Percentiles rank a stretch among this genome's conserved stretches.
These are phyloP conservation scores for Agapornis roseicollis DNA, from an alignment of 2,113 vertebrate species.

Conservation along the genomic window DNA sequence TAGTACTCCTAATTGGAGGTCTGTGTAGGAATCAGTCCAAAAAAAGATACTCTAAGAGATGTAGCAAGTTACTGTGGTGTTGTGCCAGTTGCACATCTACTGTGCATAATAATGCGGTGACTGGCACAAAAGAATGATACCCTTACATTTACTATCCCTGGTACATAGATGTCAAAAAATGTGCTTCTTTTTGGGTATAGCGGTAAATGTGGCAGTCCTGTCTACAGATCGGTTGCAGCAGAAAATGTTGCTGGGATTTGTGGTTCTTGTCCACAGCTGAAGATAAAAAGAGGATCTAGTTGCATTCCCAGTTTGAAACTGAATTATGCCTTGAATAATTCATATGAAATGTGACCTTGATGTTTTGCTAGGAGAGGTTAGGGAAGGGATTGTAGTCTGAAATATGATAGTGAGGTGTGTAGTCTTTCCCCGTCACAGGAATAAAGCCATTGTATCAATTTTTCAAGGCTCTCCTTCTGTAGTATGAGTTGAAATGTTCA, in stretches of 20 bases:
- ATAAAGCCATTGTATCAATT: background rate
- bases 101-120: background rate
- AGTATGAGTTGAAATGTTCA: background rate
- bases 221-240: background rate
- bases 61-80: background rate
- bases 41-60: background rate
- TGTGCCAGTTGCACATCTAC: background rate
- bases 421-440: constrained; percentile 4
- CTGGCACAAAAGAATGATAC: background rate
- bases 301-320: constrained; percentile 1
- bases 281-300: background rate
- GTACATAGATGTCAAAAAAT: background rate
- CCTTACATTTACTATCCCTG: background rate
- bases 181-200: background rate
- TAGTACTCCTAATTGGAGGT: background rate
- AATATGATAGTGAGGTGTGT: background rate
- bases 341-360: constrained; percentile 4
- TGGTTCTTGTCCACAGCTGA: background rate
- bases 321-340: constrained; percentile 42
- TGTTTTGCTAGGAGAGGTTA: background rate
- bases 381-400: constrained; percentile 15
- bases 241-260: background rate
- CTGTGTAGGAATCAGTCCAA: background rate
- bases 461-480: background rate
- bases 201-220: background rate